Percentiles rank a stretch among this genome's conserved stretches.
Evolutionary conservation across 1,140 invertebrate genomes (phyloP).

Genomic region (Aplysia californica): DNA sequence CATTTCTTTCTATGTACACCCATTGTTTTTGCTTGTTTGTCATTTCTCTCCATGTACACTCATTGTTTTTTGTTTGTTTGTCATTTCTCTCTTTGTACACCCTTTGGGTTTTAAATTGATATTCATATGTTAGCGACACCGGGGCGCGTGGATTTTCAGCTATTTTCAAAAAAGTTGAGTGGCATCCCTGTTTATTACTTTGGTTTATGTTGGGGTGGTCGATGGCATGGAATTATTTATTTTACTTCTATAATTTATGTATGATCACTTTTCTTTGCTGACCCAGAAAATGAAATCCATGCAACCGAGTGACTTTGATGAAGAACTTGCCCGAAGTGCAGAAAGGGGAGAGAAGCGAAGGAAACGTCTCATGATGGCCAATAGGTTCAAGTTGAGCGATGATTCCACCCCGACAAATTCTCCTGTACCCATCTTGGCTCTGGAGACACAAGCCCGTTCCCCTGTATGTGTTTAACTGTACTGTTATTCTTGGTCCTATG

Average conservation of each 20-base stretch:
- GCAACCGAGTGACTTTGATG: constrained; percentile 64
- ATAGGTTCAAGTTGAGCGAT: constrained; percentile 32
- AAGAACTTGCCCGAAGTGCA: constrained; percentile 59
- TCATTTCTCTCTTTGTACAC: too few relatives aligned
- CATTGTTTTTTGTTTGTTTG: too few relatives aligned
- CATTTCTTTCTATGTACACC: too few relatives aligned
- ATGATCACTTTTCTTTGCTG: constrained; percentile 19
- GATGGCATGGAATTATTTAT: too few relatives aligned
- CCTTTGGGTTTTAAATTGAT: not conserved
- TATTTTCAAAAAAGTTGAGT: too few relatives aligned
- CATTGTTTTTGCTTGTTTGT: too few relatives aligned
- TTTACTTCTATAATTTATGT: too few relatives aligned
- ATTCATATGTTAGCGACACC: not conserved
- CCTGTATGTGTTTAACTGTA: constrained; percentile 42
- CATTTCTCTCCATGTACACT: too few relatives aligned
- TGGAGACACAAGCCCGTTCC: constrained; percentile 55
- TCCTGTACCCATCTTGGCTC: constrained; percentile 40
- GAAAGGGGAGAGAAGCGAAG: constrained; percentile 48
- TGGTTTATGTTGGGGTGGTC: too few relatives aligned
- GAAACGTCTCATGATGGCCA: constrained; percentile 34
- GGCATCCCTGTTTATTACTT: too few relatives aligned
- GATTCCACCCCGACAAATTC: constrained; percentile 36
- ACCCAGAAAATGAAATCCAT: constrained; percentile 62
- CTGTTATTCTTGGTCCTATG: too few relatives aligned
- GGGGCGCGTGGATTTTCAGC: not conserved